Evolutionary conservation across 2,797 vertebrate species (phyloP), one percentile per base, ranked within the genome.

Genomic region (Peromyscus melanophrys): DNA sequence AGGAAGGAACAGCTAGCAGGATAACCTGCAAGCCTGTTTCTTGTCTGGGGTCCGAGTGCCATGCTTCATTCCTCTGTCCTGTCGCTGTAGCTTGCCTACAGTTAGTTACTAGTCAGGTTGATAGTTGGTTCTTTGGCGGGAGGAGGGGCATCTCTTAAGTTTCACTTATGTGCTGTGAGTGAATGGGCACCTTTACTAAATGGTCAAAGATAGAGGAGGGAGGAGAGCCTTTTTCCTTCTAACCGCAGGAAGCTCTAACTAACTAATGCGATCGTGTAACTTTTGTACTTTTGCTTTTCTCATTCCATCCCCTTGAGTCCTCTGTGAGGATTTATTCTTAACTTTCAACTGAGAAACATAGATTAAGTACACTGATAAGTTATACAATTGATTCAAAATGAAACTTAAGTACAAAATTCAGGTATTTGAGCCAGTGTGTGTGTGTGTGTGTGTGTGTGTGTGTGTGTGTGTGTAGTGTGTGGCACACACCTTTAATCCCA

Each of bases 61-160:
- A 0, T 55, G 52, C 81, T 75, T 63, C 40, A n/a, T 86, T 90
- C 88, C 52, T 93, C 23, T 92, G 29, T 92, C 71, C 73, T 89
- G 69, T 67, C 59, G 4, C 75, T 77, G 19, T 73, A 65, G 23
- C 49, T 96, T 95, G 61, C 85, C 92, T 92, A 43, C 5, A 96
- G 34, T 94, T 81, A 96, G 34, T 94, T 81, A 96, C 69, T 92
- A 93, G 93, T 86, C 92, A 76, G 76, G 57, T 16, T 67, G 40
- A 43, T 69, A 78, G 52, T 69, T 97, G 49, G 27, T 75, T 84
- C 21, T 29, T 55, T 57, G 57, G 55, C 34, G 19, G 65, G n/a
- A 14, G 4, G 1, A 6, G 4, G 37, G 57, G 6, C 7, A 21
- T 14, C 73, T 8, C 23, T 90, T 75, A 78, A 67, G 55, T 94